Conservation (phyloP, 2,888 invertebrate species). For the Campaea margaritaria region DNA sequence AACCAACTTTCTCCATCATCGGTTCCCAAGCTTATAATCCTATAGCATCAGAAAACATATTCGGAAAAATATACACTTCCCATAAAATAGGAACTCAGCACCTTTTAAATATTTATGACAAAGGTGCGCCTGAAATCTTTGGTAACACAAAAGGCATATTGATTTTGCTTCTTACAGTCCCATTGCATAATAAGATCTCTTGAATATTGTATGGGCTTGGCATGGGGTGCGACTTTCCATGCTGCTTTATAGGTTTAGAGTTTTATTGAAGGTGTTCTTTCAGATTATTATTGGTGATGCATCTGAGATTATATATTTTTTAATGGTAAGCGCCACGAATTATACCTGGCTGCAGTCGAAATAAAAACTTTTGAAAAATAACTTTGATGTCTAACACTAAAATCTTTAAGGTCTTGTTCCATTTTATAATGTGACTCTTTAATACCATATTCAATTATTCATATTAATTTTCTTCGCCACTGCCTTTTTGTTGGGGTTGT, state of each 20-base stretch:
- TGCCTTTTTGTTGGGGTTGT: too few relatives aligned
- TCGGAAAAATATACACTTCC: constrained; percentile 38
- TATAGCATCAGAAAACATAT: constrained; percentile 35
- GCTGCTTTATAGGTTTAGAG: constrained; percentile 29
- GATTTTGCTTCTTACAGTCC: constrained; percentile 75
- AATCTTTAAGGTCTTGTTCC: too few relatives aligned
- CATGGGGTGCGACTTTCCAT: constrained; percentile 44
- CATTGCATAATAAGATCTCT: constrained; percentile 74
- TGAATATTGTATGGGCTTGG: constrained; percentile 72
- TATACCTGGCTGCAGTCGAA: too few relatives aligned
- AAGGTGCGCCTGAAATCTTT: constrained; percentile 61
- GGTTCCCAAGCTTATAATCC: constrained; percentile 44
- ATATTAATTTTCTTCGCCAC: too few relatives aligned
- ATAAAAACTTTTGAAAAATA: too few relatives aligned
- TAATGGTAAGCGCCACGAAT: too few relatives aligned
- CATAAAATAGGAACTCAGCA: constrained; percentile 52
- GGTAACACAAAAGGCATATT: constrained; percentile 73
- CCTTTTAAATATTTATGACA: constrained; percentile 77
- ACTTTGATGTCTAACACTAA: too few relatives aligned
- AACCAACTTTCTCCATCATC: constrained; percentile 31
- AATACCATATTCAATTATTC: too few relatives aligned
- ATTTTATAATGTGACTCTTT: too few relatives aligned
- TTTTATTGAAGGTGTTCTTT: constrained; percentile 3
- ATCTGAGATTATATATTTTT: neutral
- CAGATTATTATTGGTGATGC: neutral